Evolutionary conservation across 2,888 invertebrate genomes (phyloP), one percentile per base, ranked within the genome.

Genomic region (Itoplectis maculator): DNA sequence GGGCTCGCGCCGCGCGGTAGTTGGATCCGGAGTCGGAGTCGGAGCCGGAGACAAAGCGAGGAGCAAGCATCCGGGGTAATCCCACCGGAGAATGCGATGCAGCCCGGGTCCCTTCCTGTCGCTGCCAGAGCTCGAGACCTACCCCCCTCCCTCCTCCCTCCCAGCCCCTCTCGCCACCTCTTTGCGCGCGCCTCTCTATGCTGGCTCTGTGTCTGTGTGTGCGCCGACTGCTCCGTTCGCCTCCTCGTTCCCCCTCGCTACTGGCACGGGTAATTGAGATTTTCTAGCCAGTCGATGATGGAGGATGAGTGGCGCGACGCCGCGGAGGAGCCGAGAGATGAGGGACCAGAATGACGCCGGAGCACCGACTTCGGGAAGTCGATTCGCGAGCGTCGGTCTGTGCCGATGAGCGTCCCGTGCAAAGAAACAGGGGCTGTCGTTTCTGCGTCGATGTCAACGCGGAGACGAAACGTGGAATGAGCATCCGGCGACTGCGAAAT

Each of bases 21-120:
- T 88, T 87, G 88, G 85, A 89, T 89, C 88, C 85, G 88, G 83
- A 77, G 76, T 83, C 77, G 80, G 73, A 83, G 83, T 79, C 80
- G 87, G 90, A 89, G 87, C 89, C 88, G 87, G 87, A 89, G 90
- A 90, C 90, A 90, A 90, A 90, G 89, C 88, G 89, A 89, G 87
- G 86, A 88, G 88, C 88, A 88, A 88, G 88, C 88, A 90, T 89
- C 89, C 90, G 88, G 88, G 88, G 89, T 89, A 90, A 90, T 90
- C 88, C 89, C 89, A 86, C 83, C 82, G 86, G 87, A 89, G 90
- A 90, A 90, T 89, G 89, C 88, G 88, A 90, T 88, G 90, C 88
- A 89, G 88, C 82, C 65, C 69, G 85, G 85, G 86, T 87, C 87
- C 87, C 88, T 88, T 89, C 88, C 88, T 89, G 88, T 89, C 89